Evolutionary conservation across 2,797 vertebrate species (phyloP).

Genomic region (Taenioides sp.): DNA sequence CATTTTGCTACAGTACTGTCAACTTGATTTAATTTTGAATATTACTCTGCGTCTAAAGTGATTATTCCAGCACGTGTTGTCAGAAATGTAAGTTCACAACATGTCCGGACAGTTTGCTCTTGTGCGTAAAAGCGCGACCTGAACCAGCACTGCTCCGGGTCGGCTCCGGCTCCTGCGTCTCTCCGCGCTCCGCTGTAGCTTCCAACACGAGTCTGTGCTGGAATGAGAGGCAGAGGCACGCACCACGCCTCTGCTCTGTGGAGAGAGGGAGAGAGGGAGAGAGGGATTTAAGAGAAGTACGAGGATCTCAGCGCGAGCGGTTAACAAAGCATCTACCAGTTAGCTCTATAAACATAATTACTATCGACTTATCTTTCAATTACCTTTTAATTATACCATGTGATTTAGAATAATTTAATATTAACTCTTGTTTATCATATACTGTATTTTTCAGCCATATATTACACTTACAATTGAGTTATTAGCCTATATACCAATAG

Average conservation of each 20-base stretch:
- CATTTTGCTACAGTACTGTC: slow-evolving; percentile 42
- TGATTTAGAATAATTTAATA: no score
- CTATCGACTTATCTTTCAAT: no score
- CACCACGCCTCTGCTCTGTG: slow-evolving; percentile 46
- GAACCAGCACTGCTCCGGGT: slow-evolving; percentile 15
- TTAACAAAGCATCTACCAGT: no score
- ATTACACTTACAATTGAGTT: no score
- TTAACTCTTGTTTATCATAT: no score
- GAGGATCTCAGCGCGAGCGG: background rate
- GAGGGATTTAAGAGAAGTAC: background rate
- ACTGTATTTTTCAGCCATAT: no score
- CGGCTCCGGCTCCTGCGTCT: slow-evolving; percentile 17
- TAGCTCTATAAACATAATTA: no score
- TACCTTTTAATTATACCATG: no score
- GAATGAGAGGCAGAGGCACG: slow-evolving; percentile 25
- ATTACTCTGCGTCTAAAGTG: background rate
- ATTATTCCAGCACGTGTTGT: slow-evolving; percentile 20
- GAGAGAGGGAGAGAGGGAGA: slow-evolving; percentile 9
- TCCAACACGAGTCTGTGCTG: slow-evolving; percentile 25
- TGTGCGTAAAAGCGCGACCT: slow-evolving; percentile 29
- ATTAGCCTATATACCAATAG: no score
- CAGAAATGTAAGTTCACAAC: background rate
- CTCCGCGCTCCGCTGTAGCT: slow-evolving; percentile 37
- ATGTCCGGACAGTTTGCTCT: slow-evolving; percentile 3
- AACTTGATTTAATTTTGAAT: background rate